These are phyloP conservation scores for Venustaconcha ellipsiformis DNA, from an alignment of 1,140 invertebrate genomes.

Conservation along the genomic window DNA sequence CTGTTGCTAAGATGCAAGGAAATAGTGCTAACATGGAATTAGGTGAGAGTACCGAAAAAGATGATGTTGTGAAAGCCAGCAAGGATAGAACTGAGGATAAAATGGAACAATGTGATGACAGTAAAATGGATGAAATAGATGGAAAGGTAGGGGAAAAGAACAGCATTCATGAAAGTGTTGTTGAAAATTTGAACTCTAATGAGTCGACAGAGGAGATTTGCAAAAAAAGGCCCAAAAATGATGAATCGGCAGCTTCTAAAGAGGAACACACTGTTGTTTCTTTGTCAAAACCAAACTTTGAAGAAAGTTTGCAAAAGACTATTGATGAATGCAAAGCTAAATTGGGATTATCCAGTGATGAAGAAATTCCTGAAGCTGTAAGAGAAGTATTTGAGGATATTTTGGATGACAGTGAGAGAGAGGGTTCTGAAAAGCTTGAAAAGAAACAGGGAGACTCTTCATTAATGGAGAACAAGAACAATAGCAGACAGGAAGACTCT, in stretches of 20 bases:
- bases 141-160: background rate
- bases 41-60: constrained; percentile 24
- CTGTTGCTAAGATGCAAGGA: constrained; percentile 16
- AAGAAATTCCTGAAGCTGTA: background rate
- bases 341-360: background rate
- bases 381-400: background rate
- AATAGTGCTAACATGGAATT: constrained; percentile 30
- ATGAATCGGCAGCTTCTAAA: background rate
- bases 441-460: background rate
- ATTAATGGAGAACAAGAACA: background rate
- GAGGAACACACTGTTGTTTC: background rate
- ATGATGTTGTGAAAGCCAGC: constrained; percentile 37
- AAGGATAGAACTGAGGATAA: constrained; percentile 29
- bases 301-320: background rate
- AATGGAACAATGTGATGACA: constrained; percentile 37
- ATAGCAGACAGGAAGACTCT: too few relatives aligned
- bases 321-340: background rate
- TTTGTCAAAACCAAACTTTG: background rate
- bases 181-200: background rate
- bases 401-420: background rate
- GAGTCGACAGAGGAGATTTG: background rate
- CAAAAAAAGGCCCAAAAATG: background rate
- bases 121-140: constrained; percentile 23
- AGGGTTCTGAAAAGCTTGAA: background rate
- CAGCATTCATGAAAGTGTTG: background rate